Percentiles rank a stretch among this genome's conserved stretches.
These are phyloP conservation scores for Acronicta aceris DNA, from an alignment of 2,888 invertebrate species.

Conservation along the genomic window DNA sequence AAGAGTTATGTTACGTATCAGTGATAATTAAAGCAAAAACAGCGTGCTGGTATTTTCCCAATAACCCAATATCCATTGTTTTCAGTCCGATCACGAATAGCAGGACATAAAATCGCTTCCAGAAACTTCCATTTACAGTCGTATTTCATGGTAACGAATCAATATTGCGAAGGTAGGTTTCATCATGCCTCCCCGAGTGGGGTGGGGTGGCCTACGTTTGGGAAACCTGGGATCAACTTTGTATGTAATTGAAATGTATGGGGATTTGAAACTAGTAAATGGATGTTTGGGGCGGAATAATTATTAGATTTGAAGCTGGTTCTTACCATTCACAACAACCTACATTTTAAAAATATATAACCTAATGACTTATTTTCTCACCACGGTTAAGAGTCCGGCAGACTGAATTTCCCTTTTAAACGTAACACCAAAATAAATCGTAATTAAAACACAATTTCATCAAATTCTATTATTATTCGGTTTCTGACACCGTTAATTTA, in stretches of 20 bases:
- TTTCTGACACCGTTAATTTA: too few species aligned
- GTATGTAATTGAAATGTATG: conserved; percentile 3
- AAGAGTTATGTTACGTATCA: too few species aligned
- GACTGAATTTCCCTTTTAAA: too few species aligned
- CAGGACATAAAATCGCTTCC: conserved; percentile 23
- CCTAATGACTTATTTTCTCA: too few species aligned
- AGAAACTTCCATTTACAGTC: conserved; percentile 36
- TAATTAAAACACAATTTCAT: too few species aligned
- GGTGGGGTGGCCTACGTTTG: conserved; percentile 16
- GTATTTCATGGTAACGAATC: conserved; percentile 46
- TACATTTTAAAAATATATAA: too few species aligned
- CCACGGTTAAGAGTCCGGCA: too few species aligned
- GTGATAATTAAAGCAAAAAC: too few species aligned
- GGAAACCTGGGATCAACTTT: conserved; percentile 23
- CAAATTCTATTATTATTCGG: too few species aligned
- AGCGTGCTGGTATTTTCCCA: neutral
- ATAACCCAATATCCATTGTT: neutral
- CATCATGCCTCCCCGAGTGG: conserved; percentile 9
- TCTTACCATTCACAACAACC: too few species aligned
- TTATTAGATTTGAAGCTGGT: too few species aligned
- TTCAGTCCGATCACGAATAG: conserved; percentile 26
- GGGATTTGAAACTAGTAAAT: conserved; percentile 10
- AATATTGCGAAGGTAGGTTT: conserved; percentile 35
- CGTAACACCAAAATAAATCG: too few species aligned
- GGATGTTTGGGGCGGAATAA: neutral